Evolutionary conservation across 2,797 vertebrate genomes (phyloP), one percentile per base, ranked within the genome.

Genomic region (Alosa sapidissima): DNA sequence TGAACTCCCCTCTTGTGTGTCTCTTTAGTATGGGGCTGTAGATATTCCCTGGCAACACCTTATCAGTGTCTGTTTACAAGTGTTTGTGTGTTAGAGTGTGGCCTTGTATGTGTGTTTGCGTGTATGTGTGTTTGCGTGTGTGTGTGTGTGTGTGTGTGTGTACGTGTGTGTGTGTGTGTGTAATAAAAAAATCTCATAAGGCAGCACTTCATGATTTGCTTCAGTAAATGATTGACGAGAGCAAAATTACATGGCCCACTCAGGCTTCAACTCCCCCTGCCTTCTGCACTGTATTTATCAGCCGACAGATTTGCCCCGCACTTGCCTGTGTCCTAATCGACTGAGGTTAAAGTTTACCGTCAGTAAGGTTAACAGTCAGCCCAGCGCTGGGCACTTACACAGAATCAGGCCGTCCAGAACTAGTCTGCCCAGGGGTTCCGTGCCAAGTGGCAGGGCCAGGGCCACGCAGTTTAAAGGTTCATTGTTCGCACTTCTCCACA

Each of bases 161-260:
- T 45, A 14, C 45, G 16, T 21, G 72, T 21, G 9, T 78, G 72
- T 47, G 72, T 45, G 36, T 78, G 16, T 19, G 72, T 21, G 5
- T 41, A 78, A 78, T 47, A 41, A 45, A 36, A 41, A 78, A 78
- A 78, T 78, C 72, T 78, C 72, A 78, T 78, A 78, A 9, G 16
- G 41, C 11, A 78, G 72, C 41, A 45, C 72, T 78, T 21, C 72
- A 78, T 68, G 81, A 81, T 82, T 85, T 65, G 78, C 60, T 41
- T 49, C 55, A 14, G 78, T 85, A 36, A 81, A 85, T 81, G 47
- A 85, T 51, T 65, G 84, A 60, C 84, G 81, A 62, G 54, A n/a
- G 24, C 4, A 81, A 81, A 62, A 48, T 49, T 45, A 85, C 62
- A 21, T 5, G 45, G 10, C 54, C 21, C 65, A 36, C 41, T 33